These are phyloP conservation scores for Pogonocichla stellata DNA, from an alignment of 2,113 vertebrate genomes.

Conservation along the genomic window DNA sequence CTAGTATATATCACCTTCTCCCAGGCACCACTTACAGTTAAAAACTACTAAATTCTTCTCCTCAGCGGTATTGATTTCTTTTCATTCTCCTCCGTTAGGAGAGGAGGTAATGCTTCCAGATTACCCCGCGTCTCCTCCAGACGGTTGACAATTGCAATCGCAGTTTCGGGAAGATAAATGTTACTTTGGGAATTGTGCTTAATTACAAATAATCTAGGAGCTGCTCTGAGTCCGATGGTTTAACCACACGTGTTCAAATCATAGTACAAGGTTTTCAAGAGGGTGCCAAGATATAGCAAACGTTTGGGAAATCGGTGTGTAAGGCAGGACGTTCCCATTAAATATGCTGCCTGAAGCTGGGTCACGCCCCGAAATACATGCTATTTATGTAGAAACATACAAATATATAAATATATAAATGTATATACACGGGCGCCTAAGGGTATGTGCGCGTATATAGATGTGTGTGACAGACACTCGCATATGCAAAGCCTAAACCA, in stretches of 20 bases:
- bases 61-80: constrained; percentile 85
- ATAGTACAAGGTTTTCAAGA: constrained; percentile 44
- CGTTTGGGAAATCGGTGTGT: constrained; percentile 18
- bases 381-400: neutral
- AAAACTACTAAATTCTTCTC: constrained; percentile 82
- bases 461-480: neutral
- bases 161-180: constrained; percentile 84
- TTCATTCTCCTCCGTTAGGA: constrained; percentile 76
- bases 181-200: constrained; percentile 87
- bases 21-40: constrained; percentile 58
- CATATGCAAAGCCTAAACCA: neutral
- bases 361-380: neutral
- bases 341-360: neutral
- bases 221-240: constrained; percentile 66
- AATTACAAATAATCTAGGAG: constrained; percentile 85
- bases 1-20: constrained; percentile 70
- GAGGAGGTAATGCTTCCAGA: constrained; percentile 73
- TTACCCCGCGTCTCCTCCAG: constrained; percentile 80
- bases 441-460: neutral
- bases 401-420: neutral
- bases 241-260: constrained; percentile 73
- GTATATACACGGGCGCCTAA: accelerated
- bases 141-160: constrained; percentile 81
- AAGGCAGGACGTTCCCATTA: neutral
- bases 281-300: neutral